These are phyloP conservation scores for Fulica atra DNA, from an alignment of 2,113 vertebrate genomes.

Conservation along the genomic window DNA sequence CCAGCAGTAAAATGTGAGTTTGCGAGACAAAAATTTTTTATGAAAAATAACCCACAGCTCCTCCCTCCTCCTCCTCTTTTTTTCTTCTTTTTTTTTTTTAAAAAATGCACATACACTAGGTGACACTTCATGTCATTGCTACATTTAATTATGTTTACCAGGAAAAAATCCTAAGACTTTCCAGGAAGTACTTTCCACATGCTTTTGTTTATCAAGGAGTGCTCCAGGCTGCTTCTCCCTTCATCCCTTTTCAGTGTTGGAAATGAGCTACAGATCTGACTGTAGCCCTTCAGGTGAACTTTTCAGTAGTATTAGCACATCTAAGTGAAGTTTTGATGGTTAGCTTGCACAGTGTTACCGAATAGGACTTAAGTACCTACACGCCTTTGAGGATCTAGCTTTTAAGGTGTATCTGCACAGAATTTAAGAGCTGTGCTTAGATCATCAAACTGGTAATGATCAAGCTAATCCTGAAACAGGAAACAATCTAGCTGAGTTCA, in stretches of 20 bases:
- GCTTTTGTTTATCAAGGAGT: not conserved
- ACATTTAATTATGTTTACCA: not conserved
- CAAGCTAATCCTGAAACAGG: not conserved
- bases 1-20: not conserved
- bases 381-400: not conserved
- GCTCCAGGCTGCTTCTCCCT: not conserved
- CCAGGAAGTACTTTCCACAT: not conserved
- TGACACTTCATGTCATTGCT: not conserved
- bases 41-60: not conserved
- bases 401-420: not conserved
- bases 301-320: not conserved
- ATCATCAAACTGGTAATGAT: not conserved
- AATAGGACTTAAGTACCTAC: not conserved
- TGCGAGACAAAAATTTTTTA: not conserved
- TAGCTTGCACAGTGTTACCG: not conserved
- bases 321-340: not conserved
- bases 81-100: not conserved
- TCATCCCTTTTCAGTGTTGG: not conserved
- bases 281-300: not conserved
- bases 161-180: not conserved
- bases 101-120: not conserved
- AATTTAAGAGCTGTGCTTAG: not conserved
- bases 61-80: accelerated
- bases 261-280: not conserved
- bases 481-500: not conserved